Evolutionary conservation across 2,113 vertebrate species (phyloP).

Genomic region (Periophthalmus modestus): DNA sequence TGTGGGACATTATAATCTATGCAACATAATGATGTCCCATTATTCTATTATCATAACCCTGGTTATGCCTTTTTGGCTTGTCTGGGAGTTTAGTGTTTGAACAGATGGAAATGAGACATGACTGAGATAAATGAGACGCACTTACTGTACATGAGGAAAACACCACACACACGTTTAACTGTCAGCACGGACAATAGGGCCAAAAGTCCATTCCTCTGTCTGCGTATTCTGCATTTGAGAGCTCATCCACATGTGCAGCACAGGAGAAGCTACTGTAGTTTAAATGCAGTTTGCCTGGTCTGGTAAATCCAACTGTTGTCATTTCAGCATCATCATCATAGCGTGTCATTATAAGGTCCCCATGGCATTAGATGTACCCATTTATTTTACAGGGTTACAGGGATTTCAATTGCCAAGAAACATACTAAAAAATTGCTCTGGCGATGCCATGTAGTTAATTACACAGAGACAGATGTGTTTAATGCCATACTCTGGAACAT

Average conservation of each 20-base stretch:
- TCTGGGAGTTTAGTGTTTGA: constrained; percentile 72
- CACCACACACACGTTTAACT: constrained; percentile 31
- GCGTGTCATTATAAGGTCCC: no score
- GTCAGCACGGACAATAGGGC: constrained; percentile 4
- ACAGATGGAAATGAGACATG: constrained; percentile 75
- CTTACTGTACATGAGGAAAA: constrained; percentile 64
- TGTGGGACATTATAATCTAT: background rate
- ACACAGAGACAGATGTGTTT: no score
- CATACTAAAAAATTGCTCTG: no score
- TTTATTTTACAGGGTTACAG: no score
- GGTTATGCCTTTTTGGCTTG: constrained; percentile 44
- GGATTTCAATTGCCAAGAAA: no score
- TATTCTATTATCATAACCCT: background rate
- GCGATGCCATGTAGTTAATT: no score
- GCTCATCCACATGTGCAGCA: background rate
- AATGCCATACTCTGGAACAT: no score
- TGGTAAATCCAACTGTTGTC: background rate
- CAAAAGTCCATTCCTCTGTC: constrained; percentile 11
- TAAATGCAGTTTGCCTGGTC: background rate
- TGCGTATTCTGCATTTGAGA: constrained; percentile 5
- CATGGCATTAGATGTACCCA: no score
- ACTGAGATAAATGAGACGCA: constrained; percentile 73
- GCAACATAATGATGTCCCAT: no score
- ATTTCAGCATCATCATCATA: no score
- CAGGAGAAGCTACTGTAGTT: no score